Evolutionary conservation across 1,140 invertebrate species (phyloP).

Genomic region (Mizuhopecten yessoensis): DNA sequence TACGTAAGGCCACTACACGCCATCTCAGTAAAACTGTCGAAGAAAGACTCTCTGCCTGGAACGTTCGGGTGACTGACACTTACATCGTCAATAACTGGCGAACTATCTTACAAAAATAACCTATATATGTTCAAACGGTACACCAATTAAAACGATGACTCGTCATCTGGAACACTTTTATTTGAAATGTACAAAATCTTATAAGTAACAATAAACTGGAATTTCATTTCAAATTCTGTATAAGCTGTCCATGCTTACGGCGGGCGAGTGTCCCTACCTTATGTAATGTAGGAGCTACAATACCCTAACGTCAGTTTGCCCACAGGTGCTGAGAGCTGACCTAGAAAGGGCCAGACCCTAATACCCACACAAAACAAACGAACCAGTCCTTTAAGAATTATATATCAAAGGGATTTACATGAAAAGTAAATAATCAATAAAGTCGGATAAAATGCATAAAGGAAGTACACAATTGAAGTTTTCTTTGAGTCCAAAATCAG

Average conservation of each 20-base stretch:
- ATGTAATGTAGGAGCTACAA: neutral
- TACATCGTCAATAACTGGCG: too few relatives aligned
- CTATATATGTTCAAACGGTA: too few relatives aligned
- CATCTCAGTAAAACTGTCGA: neutral
- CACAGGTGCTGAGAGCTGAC: conserved; percentile 9
- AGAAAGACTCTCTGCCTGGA: neutral
- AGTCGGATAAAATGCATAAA: neutral
- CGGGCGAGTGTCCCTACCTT: neutral
- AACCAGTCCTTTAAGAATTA: neutral
- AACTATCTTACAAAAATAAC: too few relatives aligned
- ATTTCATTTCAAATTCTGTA: neutral
- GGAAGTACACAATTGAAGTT: neutral
- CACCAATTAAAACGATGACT: neutral
- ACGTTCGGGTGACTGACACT: neutral
- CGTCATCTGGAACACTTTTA: too few relatives aligned
- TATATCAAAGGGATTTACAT: neutral
- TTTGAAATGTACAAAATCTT: too few relatives aligned
- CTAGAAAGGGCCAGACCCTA: conserved; percentile 30
- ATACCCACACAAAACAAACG: conserved; percentile 16
- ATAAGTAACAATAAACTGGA: too few relatives aligned
- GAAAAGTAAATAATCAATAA: neutral
- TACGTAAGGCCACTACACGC: neutral
- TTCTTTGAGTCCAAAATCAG: neutral
- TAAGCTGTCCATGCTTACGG: neutral
- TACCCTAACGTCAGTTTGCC: neutral